These are phyloP conservation scores for Asarcornis scutulata DNA, from an alignment of 2,113 vertebrate species.

Conservation along the genomic window DNA sequence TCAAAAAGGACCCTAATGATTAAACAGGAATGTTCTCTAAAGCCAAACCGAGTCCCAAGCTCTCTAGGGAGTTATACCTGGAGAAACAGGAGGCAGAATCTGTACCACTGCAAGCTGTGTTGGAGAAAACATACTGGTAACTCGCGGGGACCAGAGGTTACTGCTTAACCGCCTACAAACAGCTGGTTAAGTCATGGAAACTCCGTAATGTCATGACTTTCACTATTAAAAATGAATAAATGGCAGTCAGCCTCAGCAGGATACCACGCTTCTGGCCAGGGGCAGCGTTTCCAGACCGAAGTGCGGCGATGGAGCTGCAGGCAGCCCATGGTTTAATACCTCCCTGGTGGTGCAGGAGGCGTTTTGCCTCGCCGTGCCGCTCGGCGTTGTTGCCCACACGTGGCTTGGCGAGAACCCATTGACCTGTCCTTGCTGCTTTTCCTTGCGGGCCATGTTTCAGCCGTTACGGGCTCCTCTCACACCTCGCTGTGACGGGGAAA, in stretches of 20 bases:
- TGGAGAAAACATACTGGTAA: neutral
- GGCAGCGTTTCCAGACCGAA: neutral
- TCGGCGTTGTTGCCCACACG: neutral
- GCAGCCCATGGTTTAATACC: neutral
- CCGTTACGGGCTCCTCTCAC: neutral
- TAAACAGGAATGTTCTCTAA: neutral
- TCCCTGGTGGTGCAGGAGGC: neutral
- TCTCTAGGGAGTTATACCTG: neutral
- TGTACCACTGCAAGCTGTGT: neutral
- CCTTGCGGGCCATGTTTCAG: slow-evolving; percentile 31
- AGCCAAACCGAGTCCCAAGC: neutral
- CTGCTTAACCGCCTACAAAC: neutral
- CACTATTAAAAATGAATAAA: slow-evolving; percentile 59
- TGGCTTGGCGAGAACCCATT: neutral
- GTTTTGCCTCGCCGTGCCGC: neutral
- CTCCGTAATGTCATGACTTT: slow-evolving; percentile 38
- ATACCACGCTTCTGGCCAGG: slow-evolving; percentile 13
- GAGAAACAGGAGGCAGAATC: neutral
- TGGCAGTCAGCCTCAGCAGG: slow-evolving; percentile 51
- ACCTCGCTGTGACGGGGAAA: neutral
- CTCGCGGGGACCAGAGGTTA: neutral
- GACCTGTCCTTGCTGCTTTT: slow-evolving; percentile 42
- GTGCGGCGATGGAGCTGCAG: neutral
- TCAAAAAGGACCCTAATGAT: neutral
- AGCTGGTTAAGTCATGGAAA: slow-evolving; percentile 68